phyloP scores from a whole-genome alignment of 2,888 invertebrate genomes.

The Thysanoteuthis rhombus region DNA sequence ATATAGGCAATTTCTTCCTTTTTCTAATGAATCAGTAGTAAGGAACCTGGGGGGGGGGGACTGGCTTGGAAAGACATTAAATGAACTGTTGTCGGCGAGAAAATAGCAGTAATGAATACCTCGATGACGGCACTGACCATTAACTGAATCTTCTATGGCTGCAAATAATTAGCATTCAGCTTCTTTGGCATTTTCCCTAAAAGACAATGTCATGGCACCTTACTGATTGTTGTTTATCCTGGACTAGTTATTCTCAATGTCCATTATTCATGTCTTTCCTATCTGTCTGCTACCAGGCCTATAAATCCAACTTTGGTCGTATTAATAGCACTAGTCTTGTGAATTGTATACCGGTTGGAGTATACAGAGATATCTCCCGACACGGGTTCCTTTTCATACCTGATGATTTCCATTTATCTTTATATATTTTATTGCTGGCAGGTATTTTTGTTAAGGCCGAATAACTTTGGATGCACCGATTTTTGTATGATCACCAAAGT shows the following conservation, averaged over 20 bases:
- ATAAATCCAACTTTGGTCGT: background rate
- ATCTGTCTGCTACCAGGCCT: background rate
- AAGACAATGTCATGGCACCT: background rate
- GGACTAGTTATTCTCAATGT: background rate
- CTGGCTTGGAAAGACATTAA: background rate
- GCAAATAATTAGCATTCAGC: background rate
- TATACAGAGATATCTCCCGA: background rate
- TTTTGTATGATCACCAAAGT: too few relatives aligned
- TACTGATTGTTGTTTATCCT: background rate
- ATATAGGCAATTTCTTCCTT: background rate
- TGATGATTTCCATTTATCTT: background rate
- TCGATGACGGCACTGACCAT: background rate
- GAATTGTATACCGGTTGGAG: background rate
- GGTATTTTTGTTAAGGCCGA: too few relatives aligned
- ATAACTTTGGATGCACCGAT: too few relatives aligned
- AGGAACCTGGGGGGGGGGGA: background rate
- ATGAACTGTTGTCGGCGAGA: conserved; percentile 1
- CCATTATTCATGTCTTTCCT: conserved; percentile 12
- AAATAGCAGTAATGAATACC: background rate
- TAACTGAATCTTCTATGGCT: background rate
- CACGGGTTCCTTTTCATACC: background rate
- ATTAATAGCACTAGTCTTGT: background rate
- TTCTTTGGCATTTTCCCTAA: background rate
- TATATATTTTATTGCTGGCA: too few relatives aligned
- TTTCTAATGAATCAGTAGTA: background rate